phyloP scores from a whole-genome alignment of 2,113 vertebrate species.

The Takifugu flavidus region DNA sequence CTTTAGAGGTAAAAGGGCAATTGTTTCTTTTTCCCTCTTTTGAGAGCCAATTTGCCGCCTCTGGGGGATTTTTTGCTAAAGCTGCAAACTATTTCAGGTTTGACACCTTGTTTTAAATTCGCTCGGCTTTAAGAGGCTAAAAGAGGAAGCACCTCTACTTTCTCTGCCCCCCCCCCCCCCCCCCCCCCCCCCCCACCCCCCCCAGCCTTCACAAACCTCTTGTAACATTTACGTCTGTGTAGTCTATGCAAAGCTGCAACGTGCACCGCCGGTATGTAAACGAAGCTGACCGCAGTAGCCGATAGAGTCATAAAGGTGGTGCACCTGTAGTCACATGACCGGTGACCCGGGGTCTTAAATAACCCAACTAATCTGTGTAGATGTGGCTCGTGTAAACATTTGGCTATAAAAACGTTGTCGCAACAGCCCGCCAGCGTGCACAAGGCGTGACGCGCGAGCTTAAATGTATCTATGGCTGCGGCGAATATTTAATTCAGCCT shows the following conservation, averaged over 20 bases:
- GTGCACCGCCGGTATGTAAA: no score
- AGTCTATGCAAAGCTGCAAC: no score
- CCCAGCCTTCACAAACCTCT: constrained; percentile 14
- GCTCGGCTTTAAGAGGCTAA: constrained; percentile 42
- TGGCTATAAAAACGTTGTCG: no score
- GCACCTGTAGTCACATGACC: no score
- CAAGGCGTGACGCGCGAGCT: not conserved
- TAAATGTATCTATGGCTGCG: not conserved
- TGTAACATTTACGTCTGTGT: not conserved
- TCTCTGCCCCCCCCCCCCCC: constrained; percentile 7
- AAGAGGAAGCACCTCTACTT: constrained; percentile 38
- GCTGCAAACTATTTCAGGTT: constrained; percentile 64
- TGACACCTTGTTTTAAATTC: constrained; percentile 51
- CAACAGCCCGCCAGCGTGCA: not conserved
- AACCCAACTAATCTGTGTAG: no score
- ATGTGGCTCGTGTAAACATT: no score
- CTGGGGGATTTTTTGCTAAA: constrained; percentile 46
- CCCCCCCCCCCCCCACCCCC: not conserved
- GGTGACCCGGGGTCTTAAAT: no score
- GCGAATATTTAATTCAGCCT: constrained; percentile 22
- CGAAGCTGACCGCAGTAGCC: no score
- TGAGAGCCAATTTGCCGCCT: constrained; percentile 71
- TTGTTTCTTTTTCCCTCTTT: constrained; percentile 65
- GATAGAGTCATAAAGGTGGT: no score
- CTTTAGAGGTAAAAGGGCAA: constrained; percentile 77